A percentile compares a stretch with the other conserved stretches of the same genome.
These are phyloP conservation scores for Procambarus virginalis DNA, from an alignment of 1,140 invertebrate genomes.

Conservation along the genomic window DNA sequence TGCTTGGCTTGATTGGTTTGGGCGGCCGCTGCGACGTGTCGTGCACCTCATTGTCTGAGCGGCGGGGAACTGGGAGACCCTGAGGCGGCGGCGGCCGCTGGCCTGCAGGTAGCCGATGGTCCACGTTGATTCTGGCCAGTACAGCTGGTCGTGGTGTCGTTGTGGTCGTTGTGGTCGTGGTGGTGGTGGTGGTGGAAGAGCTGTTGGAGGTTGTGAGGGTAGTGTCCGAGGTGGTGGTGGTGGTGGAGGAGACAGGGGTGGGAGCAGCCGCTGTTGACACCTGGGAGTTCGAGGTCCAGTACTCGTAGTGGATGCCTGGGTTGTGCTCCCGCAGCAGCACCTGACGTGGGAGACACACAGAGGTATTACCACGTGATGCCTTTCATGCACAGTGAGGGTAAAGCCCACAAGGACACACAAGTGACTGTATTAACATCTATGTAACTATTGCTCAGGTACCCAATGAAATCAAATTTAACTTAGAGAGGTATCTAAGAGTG, in stretches of 20 bases:
- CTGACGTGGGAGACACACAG: neutral
- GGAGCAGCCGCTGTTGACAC: neutral
- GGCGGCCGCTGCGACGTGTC: neutral
- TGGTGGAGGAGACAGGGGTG: neutral
- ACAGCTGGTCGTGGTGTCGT: constrained; percentile 28
- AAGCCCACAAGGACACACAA: no score
- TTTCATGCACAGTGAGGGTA: no score
- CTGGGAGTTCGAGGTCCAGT: constrained; percentile 47
- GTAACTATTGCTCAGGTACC: no score
- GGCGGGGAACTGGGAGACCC: neutral
- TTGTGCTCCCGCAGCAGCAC: constrained; percentile 33
- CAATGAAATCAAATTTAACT: no score
- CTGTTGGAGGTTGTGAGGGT: constrained; percentile 1
- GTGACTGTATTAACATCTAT: no score
- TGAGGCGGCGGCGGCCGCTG: neutral
- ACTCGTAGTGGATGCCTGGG: constrained; percentile 43
- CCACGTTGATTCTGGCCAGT: neutral
- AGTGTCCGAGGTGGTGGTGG: constrained; percentile 5
- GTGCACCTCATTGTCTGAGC: neutral
- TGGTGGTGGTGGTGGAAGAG: constrained; percentile 4
- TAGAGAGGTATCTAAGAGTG: no score
- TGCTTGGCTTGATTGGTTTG: constrained; percentile 3
- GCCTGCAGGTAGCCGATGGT: no score
- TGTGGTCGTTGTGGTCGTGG: neutral
- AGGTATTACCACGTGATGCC: no score